These are phyloP conservation scores for Grammomys dolichurus DNA, from an alignment of 2,113 vertebrate genomes.

Conservation along the genomic window DNA sequence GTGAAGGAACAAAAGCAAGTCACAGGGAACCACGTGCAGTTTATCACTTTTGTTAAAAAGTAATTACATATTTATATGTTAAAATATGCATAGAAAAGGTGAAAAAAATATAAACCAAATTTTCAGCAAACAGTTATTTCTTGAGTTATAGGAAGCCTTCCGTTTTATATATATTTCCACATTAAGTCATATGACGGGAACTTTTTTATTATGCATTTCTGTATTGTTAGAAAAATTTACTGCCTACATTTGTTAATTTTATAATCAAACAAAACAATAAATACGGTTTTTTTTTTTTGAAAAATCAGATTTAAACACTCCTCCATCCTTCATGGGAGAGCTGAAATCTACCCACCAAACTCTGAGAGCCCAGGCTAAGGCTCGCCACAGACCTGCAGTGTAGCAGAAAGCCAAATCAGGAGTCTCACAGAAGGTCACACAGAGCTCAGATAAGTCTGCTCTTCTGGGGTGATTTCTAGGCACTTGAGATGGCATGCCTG, in stretches of 20 bases:
- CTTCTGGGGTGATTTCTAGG: background rate
- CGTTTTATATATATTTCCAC: constrained; percentile 42
- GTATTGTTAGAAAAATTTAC: constrained; percentile 66
- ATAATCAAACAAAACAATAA: constrained; percentile 69
- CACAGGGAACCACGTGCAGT: background rate
- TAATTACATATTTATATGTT: constrained; percentile 83
- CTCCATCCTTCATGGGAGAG: background rate
- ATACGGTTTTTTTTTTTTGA: background rate
- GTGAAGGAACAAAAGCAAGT: constrained; percentile 45
- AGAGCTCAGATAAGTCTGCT: background rate
- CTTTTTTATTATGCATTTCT: constrained; percentile 58
- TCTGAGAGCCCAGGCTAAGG: background rate
- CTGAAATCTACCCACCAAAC: background rate
- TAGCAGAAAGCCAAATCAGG: too few relatives aligned
- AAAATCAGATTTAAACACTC: constrained; percentile 24
- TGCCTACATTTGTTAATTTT: constrained; percentile 70
- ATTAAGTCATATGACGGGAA: constrained; percentile 44
- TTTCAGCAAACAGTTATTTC: constrained; percentile 76
- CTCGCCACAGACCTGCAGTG: background rate
- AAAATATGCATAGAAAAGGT: constrained; percentile 77
- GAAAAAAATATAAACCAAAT: constrained; percentile 65
- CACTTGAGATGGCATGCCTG: background rate
- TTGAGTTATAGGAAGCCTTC: constrained; percentile 69
- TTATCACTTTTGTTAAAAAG: constrained; percentile 77
- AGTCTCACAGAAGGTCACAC: background rate